Evolutionary conservation across 2,797 vertebrate genomes (phyloP).

Genomic region (Poeciliopsis infans): DNA sequence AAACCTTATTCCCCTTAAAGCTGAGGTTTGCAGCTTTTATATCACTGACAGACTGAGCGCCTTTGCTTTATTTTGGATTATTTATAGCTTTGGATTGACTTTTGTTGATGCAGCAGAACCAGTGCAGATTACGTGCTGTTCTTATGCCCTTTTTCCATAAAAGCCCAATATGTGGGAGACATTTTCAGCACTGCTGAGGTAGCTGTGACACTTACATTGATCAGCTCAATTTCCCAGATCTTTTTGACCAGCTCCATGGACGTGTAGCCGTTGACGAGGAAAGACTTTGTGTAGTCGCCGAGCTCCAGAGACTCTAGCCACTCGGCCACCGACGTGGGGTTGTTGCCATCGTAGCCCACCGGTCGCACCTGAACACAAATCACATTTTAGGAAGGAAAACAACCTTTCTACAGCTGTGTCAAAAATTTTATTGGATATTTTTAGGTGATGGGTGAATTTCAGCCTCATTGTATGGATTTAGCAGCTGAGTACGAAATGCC

Average conservation of each 20-base stretch:
- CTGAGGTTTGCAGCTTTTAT: neutral
- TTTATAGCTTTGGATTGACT: neutral
- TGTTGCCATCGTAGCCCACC: conserved; percentile 92
- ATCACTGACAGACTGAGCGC: neutral
- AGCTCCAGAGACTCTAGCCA: conserved; percentile 98
- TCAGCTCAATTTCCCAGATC: conserved; percentile 99
- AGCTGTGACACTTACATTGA: conserved; percentile 89
- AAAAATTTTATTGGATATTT: neutral
- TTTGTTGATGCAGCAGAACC: neutral
- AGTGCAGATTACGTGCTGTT: neutral
- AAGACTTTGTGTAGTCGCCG: conserved; percentile 97
- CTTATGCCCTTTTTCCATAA: neutral
- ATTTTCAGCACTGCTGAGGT: neutral
- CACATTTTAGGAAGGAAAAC: neutral
- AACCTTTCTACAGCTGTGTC: neutral
- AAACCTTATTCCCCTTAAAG: neutral
- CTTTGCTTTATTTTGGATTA: conserved; percentile 2
- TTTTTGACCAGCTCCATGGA: conserved; percentile 99
- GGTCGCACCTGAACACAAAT: conserved; percentile 86
- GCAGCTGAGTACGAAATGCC: neutral
- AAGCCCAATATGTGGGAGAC: neutral
- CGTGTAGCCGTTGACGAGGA: conserved; percentile 97
- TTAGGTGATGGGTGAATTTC: neutral
- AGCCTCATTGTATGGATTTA: too few species aligned
- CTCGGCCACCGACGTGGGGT: conserved; percentile 94